These are phyloP conservation scores for Zelostemma sp. DNA, from an alignment of 1,140 invertebrate genomes.

Conservation along the genomic window DNA sequence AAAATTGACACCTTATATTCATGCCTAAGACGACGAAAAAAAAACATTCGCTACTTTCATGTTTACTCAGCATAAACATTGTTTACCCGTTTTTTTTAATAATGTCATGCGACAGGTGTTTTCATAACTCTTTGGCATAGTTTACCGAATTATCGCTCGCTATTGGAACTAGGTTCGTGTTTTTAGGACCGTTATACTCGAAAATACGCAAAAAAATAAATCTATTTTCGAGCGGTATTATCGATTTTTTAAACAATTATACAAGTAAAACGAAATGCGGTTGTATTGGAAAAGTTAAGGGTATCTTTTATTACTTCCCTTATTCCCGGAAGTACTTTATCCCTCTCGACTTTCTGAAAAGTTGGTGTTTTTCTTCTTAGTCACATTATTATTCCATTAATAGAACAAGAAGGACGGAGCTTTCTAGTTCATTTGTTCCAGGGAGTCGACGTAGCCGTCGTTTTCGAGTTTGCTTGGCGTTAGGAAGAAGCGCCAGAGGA, in stretches of 20 bases:
- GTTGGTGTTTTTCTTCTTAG: slow-evolving; percentile 43
- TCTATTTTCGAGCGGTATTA: too few relatives aligned
- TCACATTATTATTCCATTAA: slow-evolving; percentile 50
- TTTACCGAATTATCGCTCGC: too few relatives aligned
- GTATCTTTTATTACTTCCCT: background rate
- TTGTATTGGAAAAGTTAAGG: too few relatives aligned
- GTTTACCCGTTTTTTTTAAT: too few relatives aligned
- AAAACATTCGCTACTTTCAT: slow-evolving; percentile 3
- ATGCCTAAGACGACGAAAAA: slow-evolving; percentile 1
- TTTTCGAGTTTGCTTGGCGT: slow-evolving; percentile 27
- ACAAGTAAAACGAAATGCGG: too few relatives aligned
- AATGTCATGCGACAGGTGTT: too few relatives aligned
- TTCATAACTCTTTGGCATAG: too few relatives aligned
- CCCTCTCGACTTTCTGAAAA: slow-evolving; percentile 21
- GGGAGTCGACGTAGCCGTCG: slow-evolving; percentile 14
- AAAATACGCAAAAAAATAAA: too few relatives aligned
- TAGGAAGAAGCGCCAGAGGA: slow-evolving; percentile 53
- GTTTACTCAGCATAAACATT: too few relatives aligned
- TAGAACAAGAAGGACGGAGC: slow-evolving; percentile 38
- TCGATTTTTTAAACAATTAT: too few relatives aligned
- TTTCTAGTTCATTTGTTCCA: slow-evolving; percentile 45
- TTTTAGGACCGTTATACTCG: too few relatives aligned
- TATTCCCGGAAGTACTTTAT: slow-evolving; percentile 33
- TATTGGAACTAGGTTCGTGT: too few relatives aligned
- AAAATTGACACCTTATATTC: slow-evolving; percentile 16